A percentile compares a stretch with the other conserved stretches of the same genome.
Conservation (phyloP, 2,113 vertebrate genomes). For the Felis chaus region DNA sequence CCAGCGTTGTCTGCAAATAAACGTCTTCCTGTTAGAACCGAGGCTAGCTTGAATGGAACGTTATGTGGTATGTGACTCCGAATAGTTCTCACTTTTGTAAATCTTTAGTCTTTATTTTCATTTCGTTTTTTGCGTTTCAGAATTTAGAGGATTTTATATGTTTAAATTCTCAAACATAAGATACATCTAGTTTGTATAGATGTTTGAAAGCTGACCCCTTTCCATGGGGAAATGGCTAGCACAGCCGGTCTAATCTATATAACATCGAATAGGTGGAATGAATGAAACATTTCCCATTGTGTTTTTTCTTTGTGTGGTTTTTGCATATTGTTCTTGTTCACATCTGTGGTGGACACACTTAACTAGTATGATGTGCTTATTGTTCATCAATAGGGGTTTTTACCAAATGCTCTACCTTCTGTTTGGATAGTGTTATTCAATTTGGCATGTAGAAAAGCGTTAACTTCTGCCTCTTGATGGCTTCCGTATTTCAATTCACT, state of each 20-base stretch:
- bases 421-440: neutral
- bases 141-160: neutral
- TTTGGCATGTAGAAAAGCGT: neutral
- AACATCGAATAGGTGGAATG: neutral
- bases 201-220: slow-evolving; percentile 13
- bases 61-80: slow-evolving; percentile 70
- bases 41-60: neutral
- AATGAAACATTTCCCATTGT: neutral
- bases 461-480: neutral
- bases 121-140: neutral
- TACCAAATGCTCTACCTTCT: neutral
- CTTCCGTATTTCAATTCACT: neutral
- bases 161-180: neutral
- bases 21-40: slow-evolving; percentile 19
- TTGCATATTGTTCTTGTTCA: neutral
- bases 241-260: neutral
- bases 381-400: neutral
- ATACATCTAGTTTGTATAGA: neutral
- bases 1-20: slow-evolving; percentile 61
- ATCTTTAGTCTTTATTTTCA: neutral
- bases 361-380: neutral
- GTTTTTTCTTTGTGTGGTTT: neutral
- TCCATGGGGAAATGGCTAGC: neutral
- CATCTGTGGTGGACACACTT: neutral
- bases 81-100: neutral